Evolutionary conservation across 2,113 vertebrate species (phyloP), one percentile per base, ranked within the genome.

Genomic region (Lycaon pictus): DNA sequence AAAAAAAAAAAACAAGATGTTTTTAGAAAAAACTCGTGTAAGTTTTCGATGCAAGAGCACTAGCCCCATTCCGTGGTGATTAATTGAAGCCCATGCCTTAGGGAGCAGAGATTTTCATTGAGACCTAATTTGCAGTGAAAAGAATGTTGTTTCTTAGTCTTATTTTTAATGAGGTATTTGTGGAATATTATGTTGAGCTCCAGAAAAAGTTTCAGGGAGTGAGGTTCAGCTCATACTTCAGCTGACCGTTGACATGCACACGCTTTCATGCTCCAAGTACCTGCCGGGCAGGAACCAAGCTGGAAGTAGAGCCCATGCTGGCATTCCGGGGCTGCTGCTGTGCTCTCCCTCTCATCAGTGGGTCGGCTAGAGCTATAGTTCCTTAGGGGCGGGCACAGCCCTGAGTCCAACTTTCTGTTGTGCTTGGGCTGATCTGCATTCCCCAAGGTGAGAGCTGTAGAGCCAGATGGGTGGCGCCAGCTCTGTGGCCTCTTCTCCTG

Each of bases 201-300:
- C 13, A 71, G 35, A 51, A 83, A 8, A 16, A 8, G 13, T 17
- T 29, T 16, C 25, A 16, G 74, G 43, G 48, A 51, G 22, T 25
- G 43, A 76, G 43, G 25, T 25, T 43, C 17, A 60, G 29, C 72
- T 81, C 71, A 2, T 4, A 0, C 32, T 11, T 8, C 9, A 23
- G 37, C 7, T 17, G 53, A 19, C 15, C n/a, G 25, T 48, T 13
- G 1, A 2, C 0, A 25, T 9, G 43, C 74, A 8, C 43, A 0
- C 1, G 74, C 43, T n/a, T 7, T 82, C 32, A 56, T 35, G 22
- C 37, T 10, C 29, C 37, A 29, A 25, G 15, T 32, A 3, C 22
- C 16, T 3, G 11, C 37, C 16, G 12, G 7, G 35, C 29, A 1
- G 16, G 37, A 29, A 17, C 35, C 29, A 0, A 11, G 48, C 23